A percentile compares a stretch with the other conserved stretches of the same genome.
Evolutionary conservation across 2,888 invertebrate genomes (phyloP).

Genomic region (Catonia carolina): DNA sequence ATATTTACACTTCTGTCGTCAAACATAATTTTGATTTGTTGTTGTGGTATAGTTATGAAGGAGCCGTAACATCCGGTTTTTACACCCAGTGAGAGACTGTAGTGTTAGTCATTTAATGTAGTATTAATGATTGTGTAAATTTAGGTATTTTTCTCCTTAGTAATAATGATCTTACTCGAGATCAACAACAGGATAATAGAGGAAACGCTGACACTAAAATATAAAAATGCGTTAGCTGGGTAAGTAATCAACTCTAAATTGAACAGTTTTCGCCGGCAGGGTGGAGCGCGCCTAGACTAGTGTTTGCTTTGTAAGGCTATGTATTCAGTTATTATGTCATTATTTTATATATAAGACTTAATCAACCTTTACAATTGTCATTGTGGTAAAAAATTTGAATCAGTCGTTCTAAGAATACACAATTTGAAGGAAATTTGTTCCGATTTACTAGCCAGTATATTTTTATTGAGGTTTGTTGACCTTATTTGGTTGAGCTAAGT

Average conservation of each 20-base stretch:
- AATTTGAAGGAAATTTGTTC: too few relatives aligned
- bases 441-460: too few relatives aligned
- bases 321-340: too few relatives aligned
- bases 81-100: constrained; percentile 23
- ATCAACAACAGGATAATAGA: constrained; percentile 99
- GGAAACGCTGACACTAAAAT: constrained; percentile 92
- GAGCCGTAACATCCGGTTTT: constrained; percentile 24
- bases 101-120: constrained; percentile 10
- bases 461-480: constrained; percentile 13
- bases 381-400: too few relatives aligned
- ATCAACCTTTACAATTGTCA: too few relatives aligned
- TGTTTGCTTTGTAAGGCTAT: constrained; percentile 7
- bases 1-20: too few relatives aligned
- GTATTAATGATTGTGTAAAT: constrained; percentile 20
- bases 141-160: constrained; percentile 35
- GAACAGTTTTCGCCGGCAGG: constrained; percentile 22
- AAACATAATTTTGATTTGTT: too few relatives aligned
- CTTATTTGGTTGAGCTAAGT: constrained; percentile 20
- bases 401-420: too few relatives aligned
- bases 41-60: constrained; percentile 4
- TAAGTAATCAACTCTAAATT: constrained; percentile 50
- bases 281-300: constrained; percentile 22
- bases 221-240: constrained; percentile 94
- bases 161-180: constrained; percentile 89
- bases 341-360: too few relatives aligned